Percentiles rank a stretch among this genome's conserved stretches.
These are phyloP conservation scores for Phymatocera aterrima DNA, from an alignment of 2,888 invertebrate species.

Conservation along the genomic window DNA sequence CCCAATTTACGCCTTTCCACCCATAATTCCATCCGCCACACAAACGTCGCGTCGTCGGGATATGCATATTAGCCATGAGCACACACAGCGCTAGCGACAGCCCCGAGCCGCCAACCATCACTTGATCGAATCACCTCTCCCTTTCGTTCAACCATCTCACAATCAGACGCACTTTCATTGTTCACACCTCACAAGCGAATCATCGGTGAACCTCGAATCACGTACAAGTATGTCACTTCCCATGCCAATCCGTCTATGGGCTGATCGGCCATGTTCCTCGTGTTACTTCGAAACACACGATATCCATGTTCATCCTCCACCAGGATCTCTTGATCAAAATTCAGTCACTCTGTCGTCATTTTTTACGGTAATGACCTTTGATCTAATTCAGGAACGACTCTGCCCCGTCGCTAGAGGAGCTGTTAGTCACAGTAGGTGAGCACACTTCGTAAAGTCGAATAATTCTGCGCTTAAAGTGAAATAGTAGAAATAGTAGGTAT, in stretches of 20 bases:
- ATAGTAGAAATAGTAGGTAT: slow-evolving; percentile 53
- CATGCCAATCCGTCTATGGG: too few relatives aligned
- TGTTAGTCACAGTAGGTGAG: slow-evolving; percentile 66
- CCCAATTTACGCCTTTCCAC: slow-evolving; percentile 49
- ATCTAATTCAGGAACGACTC: slow-evolving; percentile 19
- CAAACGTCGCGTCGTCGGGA: slow-evolving; percentile 42
- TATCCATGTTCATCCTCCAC: too few relatives aligned
- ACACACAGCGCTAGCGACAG: slow-evolving; percentile 28
- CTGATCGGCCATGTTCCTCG: too few relatives aligned
- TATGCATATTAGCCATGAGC: slow-evolving; percentile 41
- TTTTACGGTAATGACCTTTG: neutral
- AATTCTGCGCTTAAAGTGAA: slow-evolving; percentile 63
- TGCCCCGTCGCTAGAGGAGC: slow-evolving; percentile 42
- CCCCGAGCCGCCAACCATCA: neutral
- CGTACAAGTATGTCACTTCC: neutral
- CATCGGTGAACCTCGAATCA: neutral
- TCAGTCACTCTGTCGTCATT: neutral
- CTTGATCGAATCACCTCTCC: slow-evolving; percentile 9
- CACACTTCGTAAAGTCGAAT: slow-evolving; percentile 69
- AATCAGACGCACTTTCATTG: too few relatives aligned
- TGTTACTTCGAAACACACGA: too few relatives aligned
- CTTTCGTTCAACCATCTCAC: neutral
- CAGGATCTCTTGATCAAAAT: too few relatives aligned
- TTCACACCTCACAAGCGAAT: neutral
- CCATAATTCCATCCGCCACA: slow-evolving; percentile 39